Base-by-base conservation (phyloP, 2,888 invertebrate species). In the Euspilapteryx auroguttella region DNA sequence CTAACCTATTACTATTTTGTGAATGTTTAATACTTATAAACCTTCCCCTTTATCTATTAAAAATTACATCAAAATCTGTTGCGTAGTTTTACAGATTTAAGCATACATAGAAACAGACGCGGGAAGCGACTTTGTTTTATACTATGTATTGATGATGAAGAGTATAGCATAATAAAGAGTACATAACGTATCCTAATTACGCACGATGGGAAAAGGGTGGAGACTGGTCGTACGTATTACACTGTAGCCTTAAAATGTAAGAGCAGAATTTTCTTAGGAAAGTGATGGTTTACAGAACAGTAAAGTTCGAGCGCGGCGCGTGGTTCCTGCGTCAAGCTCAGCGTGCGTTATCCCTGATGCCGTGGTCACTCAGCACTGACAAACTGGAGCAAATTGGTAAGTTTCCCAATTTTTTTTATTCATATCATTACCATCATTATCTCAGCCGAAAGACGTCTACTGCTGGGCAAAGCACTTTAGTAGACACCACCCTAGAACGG, bases 331-430 rank as follows among this genome's bases (percentile, higher is more conserved):
- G 57, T 11, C 68, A 69, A 38, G 57, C 54, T 35, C 68, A 69
- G 30, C 55, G 56, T 30, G 68, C 69, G 3, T 37, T 56, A 46
- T 61, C 52, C 51, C 55, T 64, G 34, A 73, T 75, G 71, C 71
- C 73, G 41, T 75, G 75, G 75, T 52, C 61, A 21, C 24, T 62
- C 30, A 64, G 59, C 42, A 58, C 63, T 2, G 75, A 75, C 27
- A 71, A 64, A 32, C 53, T 75, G 42, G 73, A 73, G 51, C 69
- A 65, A 42, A 73, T 73, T 21, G 73, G 73, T 73, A 22, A 41
- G 47, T 35, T 21, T 25, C 3, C 9, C 9, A 8, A 8, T 6
- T 11, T 2, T 11, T 3, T 4, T 3, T 14, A 2, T 11, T 10
- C n/a, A n/a, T n/a, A n/a, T n/a, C n/a, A n/a, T n/a, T n/a, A n/a